Base-by-base conservation (phyloP, 2,113 vertebrate genomes). In the Enhydra lutris region DNA sequence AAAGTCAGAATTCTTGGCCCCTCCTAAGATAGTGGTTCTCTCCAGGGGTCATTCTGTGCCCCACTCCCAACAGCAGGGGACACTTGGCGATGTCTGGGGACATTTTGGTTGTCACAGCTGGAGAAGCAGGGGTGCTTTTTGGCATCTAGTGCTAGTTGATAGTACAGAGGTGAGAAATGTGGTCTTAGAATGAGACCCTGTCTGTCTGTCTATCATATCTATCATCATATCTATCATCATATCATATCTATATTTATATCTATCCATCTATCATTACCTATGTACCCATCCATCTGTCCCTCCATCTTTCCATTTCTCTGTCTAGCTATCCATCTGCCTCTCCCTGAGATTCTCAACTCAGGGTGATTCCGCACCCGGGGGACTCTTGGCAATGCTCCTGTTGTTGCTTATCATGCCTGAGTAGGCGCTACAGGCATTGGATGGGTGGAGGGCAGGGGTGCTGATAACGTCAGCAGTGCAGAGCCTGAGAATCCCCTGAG, bases 171-270 rank as follows among this genome's bases (percentile, higher is more conserved):
- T 13, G 3, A 65, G 47, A 74, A 34, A 4, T 4, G 31, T 24
- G 26, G 42, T 57, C 69, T 74, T 20, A 7, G 17, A 34, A 15
- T 14, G 67, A 65, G 4, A 12, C 52, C 31, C 73, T 71, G 13
- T 52, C 52, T 50, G 9, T 15, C 47, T n/a, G n/a, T n/a, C n/a
- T n/a, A 8, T 57, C 13, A 6, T 1, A 0, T 34, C 71, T 36
- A 13, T 47, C 47, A 8, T 57, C 13, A 6, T 1, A 0, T 34
- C 73, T 36, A 52, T 52, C 14, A 52, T 52, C 50, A 52, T 52
- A 52, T 52, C 50, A 52, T 52, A 52, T 52, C 13, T 52, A 34
- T 36, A 21, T 57, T n/a, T 34, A 0, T 21, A 6, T 71, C 52
- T 39, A 12, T 34, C 45, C 29, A 1, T 80, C 39, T 17, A 26